Percentiles rank a stretch among this genome's conserved stretches.
Conservation (phyloP, 2,888 invertebrate genomes). For the Plemyria rubiginata region DNA sequence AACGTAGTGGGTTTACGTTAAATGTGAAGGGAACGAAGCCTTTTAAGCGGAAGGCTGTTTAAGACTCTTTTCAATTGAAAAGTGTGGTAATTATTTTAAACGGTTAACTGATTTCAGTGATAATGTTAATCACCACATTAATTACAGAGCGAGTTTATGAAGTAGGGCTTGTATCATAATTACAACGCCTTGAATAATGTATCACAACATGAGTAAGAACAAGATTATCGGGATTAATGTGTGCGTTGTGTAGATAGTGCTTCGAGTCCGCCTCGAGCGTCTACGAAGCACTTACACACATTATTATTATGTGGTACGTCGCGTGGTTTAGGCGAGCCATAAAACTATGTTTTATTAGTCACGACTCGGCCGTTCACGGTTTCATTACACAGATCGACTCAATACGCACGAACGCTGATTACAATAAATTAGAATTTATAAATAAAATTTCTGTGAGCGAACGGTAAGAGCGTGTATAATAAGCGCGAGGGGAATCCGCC, state of each 20-base stretch:
- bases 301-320: conserved; percentile 59
- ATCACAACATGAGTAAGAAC: conserved; percentile 43
- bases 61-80: conserved; percentile 33
- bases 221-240: conserved; percentile 55
- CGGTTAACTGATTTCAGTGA: conserved; percentile 28
- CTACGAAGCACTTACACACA: conserved; percentile 50
- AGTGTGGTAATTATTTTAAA: conserved; percentile 35
- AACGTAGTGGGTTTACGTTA: conserved; percentile 53
- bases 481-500: conserved; percentile 71
- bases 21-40: conserved; percentile 49
- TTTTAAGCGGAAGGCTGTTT: conserved; percentile 35
- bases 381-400: conserved; percentile 60
- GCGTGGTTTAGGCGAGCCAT: conserved; percentile 62
- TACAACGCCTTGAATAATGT: conserved; percentile 42
- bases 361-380: conserved; percentile 62
- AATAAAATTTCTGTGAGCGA: conserved; percentile 55
- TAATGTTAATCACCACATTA: conserved; percentile 28
- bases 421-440: conserved; percentile 49
- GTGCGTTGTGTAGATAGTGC: conserved; percentile 53
- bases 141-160: conserved; percentile 24
- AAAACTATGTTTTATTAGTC: conserved; percentile 69
- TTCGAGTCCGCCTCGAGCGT: conserved; percentile 40
- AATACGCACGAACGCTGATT: conserved; percentile 59
- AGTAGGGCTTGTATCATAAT: conserved; percentile 37
- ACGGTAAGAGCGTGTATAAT: conserved; percentile 69